phyloP scores from a whole-genome alignment of 2,888 invertebrate genomes.

The Pseudoips prasinana region DNA sequence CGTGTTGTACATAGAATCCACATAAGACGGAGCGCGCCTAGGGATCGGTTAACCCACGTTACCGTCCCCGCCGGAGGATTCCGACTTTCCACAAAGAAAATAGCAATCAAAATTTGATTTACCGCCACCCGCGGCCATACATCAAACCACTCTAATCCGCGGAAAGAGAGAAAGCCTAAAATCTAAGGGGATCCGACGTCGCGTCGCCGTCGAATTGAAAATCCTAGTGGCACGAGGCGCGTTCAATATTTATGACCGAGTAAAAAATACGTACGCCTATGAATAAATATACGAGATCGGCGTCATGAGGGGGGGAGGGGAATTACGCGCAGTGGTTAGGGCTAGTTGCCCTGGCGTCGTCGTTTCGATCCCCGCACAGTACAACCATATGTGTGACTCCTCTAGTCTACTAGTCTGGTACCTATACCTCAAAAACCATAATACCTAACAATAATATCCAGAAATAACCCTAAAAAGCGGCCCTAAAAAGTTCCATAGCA shows the following conservation, averaged over 20 bases:
- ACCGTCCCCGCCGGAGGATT: slow-evolving; percentile 64
- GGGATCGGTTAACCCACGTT: slow-evolving; percentile 78
- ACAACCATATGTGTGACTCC: too few relatives aligned
- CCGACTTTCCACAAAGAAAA: slow-evolving; percentile 79
- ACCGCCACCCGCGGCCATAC: slow-evolving; percentile 79
- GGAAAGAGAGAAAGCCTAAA: slow-evolving; percentile 71
- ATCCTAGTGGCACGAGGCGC: slow-evolving; percentile 60
- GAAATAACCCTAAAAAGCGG: too few relatives aligned
- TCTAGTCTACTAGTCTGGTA: too few relatives aligned
- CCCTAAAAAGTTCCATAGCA: too few relatives aligned
- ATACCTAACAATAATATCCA: too few relatives aligned
- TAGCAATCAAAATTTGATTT: slow-evolving; percentile 82
- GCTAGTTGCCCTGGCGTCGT: slow-evolving; percentile 13
- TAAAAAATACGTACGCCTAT: slow-evolving; percentile 66
- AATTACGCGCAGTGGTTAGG: slow-evolving; percentile 30
- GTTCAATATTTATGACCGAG: slow-evolving; percentile 75
- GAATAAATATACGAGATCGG: slow-evolving; percentile 61
- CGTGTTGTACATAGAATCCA: slow-evolving; percentile 46
- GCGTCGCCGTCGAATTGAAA: slow-evolving; percentile 75
- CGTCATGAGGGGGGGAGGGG: slow-evolving; percentile 21
- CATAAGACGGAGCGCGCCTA: slow-evolving; percentile 60
- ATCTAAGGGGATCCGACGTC: slow-evolving; percentile 69
- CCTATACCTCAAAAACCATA: too few relatives aligned
- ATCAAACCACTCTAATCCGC: slow-evolving; percentile 76
- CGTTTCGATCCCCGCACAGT: too few relatives aligned